Conservation (phyloP, 2,797 vertebrate genomes). For the Ambastaia sidthimunki region DNA sequence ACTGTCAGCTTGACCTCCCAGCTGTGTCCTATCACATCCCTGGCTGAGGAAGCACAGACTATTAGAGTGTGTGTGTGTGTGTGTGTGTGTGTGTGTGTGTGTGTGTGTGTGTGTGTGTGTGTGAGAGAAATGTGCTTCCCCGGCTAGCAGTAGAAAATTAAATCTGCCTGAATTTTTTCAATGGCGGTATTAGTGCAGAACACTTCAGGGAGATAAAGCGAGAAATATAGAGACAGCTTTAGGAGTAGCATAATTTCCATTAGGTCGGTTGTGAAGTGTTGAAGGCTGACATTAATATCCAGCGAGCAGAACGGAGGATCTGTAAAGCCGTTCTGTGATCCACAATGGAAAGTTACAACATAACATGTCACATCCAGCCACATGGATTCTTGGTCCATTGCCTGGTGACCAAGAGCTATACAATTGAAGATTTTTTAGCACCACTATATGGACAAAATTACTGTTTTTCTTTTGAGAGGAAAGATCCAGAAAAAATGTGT, state of each 20-base stretch:
- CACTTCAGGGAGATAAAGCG: conserved; percentile 23
- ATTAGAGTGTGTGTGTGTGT: conserved; percentile 29
- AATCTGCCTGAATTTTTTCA: conserved; percentile 32
- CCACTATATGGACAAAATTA: background rate
- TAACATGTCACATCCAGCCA: conserved; percentile 11
- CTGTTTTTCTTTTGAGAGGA: background rate
- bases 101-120: conserved; percentile 17
- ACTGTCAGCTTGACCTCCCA: conserved; percentile 59
- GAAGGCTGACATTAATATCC: conserved; percentile 38
- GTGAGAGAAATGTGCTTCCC: conserved; percentile 5
- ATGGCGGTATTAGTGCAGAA: conserved; percentile 18
- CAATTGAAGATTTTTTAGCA: background rate
- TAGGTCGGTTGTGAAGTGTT: conserved; percentile 27
- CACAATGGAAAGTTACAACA: conserved; percentile 23
- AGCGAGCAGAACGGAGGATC: background rate
- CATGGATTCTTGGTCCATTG: conserved; percentile 11
- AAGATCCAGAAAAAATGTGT: no score
- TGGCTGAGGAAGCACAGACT: conserved; percentile 5
- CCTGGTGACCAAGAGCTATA: conserved; percentile 9
- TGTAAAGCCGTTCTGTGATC: conserved; percentile 27
- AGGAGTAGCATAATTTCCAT: conserved; percentile 20
- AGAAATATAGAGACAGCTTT: conserved; percentile 2
- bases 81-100: conserved; percentile 18
- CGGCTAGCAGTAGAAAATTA: conserved; percentile 21
- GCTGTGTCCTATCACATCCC: conserved; percentile 45